phyloP scores from a whole-genome alignment of 2,113 vertebrate genomes.

The Ptilonorhynchus violaceus region DNA sequence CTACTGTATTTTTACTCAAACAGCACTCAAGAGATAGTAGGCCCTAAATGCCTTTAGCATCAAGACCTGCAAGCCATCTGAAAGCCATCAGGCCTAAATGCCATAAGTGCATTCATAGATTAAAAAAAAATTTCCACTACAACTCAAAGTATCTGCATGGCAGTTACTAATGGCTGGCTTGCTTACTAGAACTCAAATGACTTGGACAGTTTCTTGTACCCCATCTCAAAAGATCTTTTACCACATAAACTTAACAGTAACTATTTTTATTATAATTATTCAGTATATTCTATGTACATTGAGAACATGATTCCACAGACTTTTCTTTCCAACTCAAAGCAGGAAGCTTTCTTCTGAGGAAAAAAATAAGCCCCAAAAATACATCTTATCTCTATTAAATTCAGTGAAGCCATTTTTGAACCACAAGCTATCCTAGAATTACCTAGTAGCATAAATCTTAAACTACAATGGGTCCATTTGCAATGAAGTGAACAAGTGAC shows the following conservation, averaged over 20 bases:
- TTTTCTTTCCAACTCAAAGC: background rate
- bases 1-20: background rate
- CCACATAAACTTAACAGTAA: background rate
- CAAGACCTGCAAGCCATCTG: background rate
- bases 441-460: background rate
- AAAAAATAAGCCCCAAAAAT: background rate
- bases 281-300: background rate
- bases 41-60: background rate
- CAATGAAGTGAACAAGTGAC: background rate
- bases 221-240: background rate
- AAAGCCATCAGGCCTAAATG: background rate
- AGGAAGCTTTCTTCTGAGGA: background rate
- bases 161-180: background rate
- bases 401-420: background rate
- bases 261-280: background rate
- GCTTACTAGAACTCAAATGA: background rate
- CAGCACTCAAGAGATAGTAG: background rate
- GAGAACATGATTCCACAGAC: background rate
- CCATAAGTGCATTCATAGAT: background rate
- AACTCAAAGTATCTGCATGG: background rate
- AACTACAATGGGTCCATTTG: background rate
- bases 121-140: background rate
- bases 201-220: background rate
- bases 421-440: background rate
- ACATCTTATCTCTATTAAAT: background rate